Percentiles rank a stretch among this genome's conserved stretches.
phyloP scores from a whole-genome alignment of 2,113 vertebrate genomes.

The Notothenia rossii region DNA sequence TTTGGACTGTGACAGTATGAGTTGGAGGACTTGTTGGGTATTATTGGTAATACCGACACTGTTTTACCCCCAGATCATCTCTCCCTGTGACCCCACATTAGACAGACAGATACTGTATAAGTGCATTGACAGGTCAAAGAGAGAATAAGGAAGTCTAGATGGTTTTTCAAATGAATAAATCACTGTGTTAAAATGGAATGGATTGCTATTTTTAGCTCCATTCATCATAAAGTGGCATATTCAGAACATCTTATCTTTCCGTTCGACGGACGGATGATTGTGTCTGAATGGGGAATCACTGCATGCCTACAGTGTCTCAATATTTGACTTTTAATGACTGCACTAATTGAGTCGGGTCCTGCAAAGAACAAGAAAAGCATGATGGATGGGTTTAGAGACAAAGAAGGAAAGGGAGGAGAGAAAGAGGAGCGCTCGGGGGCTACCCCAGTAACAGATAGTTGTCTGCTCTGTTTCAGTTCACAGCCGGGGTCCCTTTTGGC shows the following conservation, averaged over 20 bases:
- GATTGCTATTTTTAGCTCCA: constrained; percentile 61
- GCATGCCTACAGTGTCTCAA: constrained; percentile 37
- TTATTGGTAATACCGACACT: no score
- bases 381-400: constrained; percentile 59
- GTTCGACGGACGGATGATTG: constrained; percentile 49
- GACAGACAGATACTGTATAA: constrained; percentile 6
- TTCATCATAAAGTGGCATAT: constrained; percentile 61
- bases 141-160: constrained; percentile 44
- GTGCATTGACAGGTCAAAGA: constrained; percentile 14
- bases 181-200: constrained; percentile 47
- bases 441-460: constrained; percentile 37
- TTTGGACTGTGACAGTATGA: no score
- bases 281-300: constrained; percentile 60
- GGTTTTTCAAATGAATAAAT: constrained; percentile 50
- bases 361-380: constrained; percentile 46
- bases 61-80: not conserved
- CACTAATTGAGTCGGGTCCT: constrained; percentile 60
- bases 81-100: not conserved
- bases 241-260: constrained; percentile 58
- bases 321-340: constrained; percentile 67
- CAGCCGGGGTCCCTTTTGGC: constrained; percentile 63
- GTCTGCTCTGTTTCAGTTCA: constrained; percentile 59
- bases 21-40: no score
- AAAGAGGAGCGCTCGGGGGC: constrained; percentile 32
- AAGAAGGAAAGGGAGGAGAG: constrained; percentile 43